Conservation (phyloP, 2,113 vertebrate species). For the Ptychochromis oligacanthus region DNA sequence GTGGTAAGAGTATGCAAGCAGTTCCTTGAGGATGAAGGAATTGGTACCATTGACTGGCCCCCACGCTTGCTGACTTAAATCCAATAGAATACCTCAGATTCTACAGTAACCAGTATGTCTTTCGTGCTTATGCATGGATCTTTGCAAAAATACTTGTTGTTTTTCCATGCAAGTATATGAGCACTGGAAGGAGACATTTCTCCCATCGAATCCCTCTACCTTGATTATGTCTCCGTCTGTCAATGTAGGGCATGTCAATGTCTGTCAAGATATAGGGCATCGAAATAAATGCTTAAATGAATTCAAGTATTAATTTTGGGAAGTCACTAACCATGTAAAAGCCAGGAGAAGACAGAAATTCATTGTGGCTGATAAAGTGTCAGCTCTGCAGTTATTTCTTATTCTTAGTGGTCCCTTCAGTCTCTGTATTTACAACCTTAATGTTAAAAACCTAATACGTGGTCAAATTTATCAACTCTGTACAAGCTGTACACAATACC, state of each 20-base stretch:
- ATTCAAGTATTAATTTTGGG: accelerated
- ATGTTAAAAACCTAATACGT: too few species aligned
- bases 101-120: slow-evolving; percentile 29
- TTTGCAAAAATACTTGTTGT: slow-evolving; percentile 63
- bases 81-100: too few species aligned
- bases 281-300: not conserved
- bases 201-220: slow-evolving; percentile 14
- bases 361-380: slow-evolving; percentile 14
- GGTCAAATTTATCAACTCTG: too few species aligned
- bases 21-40: too few species aligned
- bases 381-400: not conserved
- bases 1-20: too few species aligned
- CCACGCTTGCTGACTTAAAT: too few species aligned
- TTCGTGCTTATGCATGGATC: not conserved
- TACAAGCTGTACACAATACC: too few species aligned
- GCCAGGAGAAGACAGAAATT: slow-evolving; percentile 28
- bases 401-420: not conserved
- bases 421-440: too few species aligned
- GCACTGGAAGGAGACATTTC: slow-evolving; percentile 41
- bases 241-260: too few species aligned
- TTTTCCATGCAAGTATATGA: not conserved
- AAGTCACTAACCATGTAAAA: slow-evolving; percentile 47
- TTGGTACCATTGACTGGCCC: too few species aligned
- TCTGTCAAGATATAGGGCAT: not conserved
- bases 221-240: not conserved